Conservation (phyloP, 2,113 vertebrate genomes). For the Loxodonta africana region DNA sequence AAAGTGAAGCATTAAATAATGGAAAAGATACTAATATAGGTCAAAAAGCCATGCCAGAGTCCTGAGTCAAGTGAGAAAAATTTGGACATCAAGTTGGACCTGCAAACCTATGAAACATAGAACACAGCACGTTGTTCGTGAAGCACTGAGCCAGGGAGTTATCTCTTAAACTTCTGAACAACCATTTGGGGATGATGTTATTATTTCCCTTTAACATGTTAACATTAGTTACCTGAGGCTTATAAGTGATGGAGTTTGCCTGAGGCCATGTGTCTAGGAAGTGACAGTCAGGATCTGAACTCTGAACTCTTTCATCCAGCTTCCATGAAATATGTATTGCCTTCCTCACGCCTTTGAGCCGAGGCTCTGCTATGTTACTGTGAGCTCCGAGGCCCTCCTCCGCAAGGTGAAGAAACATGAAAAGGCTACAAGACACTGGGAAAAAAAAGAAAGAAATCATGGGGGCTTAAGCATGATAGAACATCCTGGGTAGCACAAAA, state of each 20-base stretch:
- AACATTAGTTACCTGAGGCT: background rate
- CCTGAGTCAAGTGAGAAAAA: background rate
- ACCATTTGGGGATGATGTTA: background rate
- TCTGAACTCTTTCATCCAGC: background rate
- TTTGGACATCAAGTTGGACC: background rate
- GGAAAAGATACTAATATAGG: background rate
- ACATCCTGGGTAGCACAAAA: too few relatives aligned
- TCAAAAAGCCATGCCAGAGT: background rate
- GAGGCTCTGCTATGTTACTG: fast-evolving
- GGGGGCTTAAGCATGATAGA: background rate
- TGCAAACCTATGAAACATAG: background rate
- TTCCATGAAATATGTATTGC: fast-evolving
- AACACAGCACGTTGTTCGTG: background rate
- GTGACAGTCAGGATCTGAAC: background rate
- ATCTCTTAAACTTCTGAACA: background rate
- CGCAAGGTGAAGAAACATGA: background rate
- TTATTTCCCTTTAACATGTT: background rate
- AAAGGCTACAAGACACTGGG: background rate
- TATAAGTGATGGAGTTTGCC: background rate
- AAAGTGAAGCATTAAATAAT: background rate
- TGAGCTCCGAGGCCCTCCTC: background rate
- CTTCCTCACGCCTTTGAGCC: background rate
- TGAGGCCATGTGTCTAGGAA: background rate
- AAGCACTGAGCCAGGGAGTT: background rate
- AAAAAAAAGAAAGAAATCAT: background rate